Evolutionary conservation across 2,797 vertebrate genomes (phyloP).

Genomic region (Artibeus lituratus): DNA sequence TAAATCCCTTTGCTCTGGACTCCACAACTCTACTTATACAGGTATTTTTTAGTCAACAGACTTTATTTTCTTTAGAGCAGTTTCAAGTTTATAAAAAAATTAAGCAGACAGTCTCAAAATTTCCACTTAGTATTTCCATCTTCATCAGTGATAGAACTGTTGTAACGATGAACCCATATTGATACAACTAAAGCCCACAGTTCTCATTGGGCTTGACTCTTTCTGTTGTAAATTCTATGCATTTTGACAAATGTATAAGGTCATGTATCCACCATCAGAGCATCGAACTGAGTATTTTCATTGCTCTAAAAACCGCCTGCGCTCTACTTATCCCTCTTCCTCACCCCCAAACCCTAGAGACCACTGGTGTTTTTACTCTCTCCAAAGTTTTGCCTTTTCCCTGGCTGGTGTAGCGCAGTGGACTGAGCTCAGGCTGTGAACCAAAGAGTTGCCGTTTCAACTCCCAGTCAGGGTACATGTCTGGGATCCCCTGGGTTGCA

Average conservation of each 20-base stretch:
- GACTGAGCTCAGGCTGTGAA: no score
- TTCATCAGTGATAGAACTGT: background rate
- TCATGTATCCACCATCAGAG: no score
- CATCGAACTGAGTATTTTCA: no score
- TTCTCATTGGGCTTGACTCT: background rate
- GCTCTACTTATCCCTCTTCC: no score
- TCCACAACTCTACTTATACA: background rate
- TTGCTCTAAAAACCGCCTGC: no score
- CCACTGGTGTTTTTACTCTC: background rate
- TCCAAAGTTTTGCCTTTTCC: background rate
- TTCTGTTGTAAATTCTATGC: background rate
- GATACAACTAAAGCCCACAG: background rate
- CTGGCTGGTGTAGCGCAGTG: no score
- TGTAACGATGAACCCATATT: background rate
- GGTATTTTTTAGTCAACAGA: background rate
- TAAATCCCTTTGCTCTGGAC: background rate
- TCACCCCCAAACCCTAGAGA: background rate
- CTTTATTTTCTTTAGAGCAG: background rate
- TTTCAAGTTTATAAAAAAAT: background rate
- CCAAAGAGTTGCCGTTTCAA: no score
- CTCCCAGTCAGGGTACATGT: no score
- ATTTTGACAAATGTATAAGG: background rate
- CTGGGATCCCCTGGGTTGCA: no score
- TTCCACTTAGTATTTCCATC: background rate
- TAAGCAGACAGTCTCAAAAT: background rate